Percentiles rank a stretch among this genome's conserved stretches.
These are phyloP conservation scores for Siniperca chuatsi DNA, from an alignment of 2,113 vertebrate species.

Conservation along the genomic window DNA sequence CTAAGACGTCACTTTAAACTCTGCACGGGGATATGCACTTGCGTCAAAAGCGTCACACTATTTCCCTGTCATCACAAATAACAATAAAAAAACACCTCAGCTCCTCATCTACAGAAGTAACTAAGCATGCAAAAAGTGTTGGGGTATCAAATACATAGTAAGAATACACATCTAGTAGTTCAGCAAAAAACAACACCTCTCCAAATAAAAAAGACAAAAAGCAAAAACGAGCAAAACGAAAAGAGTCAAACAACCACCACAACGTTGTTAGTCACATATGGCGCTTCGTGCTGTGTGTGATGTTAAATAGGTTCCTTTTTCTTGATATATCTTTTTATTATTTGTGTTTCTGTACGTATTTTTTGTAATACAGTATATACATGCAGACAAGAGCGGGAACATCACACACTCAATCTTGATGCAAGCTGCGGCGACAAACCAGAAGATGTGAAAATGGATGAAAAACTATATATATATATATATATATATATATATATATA, in stretches of 20 bases:
- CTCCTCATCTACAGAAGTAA: conserved; percentile 73
- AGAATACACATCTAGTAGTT: conserved; percentile 82
- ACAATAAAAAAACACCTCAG: conserved; percentile 70
- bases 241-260: conserved; percentile 68
- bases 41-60: conserved; percentile 57
- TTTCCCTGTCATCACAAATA: conserved; percentile 63
- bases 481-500: conserved; percentile 6
- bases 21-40: conserved; percentile 48
- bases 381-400: conserved; percentile 77
- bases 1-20: conserved; percentile 45
- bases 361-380: conserved; percentile 78
- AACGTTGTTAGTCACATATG: conserved; percentile 77
- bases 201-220: conserved; percentile 58
- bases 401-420: conserved; percentile 72
- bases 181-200: conserved; percentile 77
- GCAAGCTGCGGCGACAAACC: conserved; percentile 62
- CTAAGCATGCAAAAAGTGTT: conserved; percentile 83
- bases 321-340: conserved; percentile 73
- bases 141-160: conserved; percentile 83
- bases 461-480: conserved; percentile 24
- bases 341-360: conserved; percentile 69
- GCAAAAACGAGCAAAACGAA: conserved; percentile 15
- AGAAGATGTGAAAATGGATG: conserved; percentile 68
- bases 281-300: conserved; percentile 73
- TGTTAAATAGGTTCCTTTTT: conserved; percentile 71